A percentile compares a stretch with the other conserved stretches of the same genome.
These are phyloP conservation scores for Catostomus latipinnis DNA, from an alignment of 2,797 vertebrate species.

Conservation along the genomic window DNA sequence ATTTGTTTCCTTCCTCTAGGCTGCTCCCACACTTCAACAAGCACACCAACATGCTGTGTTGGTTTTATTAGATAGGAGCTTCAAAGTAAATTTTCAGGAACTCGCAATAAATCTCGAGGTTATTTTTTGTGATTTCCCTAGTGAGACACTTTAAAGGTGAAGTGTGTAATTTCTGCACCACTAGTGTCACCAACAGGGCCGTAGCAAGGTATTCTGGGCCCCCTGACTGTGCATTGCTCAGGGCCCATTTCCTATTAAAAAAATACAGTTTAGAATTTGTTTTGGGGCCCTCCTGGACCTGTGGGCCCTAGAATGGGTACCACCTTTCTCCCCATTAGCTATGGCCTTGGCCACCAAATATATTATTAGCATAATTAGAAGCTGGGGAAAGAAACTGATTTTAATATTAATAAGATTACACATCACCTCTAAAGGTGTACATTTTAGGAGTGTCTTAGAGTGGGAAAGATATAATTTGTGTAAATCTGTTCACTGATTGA, in stretches of 20 bases:
- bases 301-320: too few relatives aligned
- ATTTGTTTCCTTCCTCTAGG: neutral
- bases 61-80: constrained; percentile 8
- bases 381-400: too few relatives aligned
- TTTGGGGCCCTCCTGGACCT: too few relatives aligned
- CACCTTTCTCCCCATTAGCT: too few relatives aligned
- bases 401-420: neutral
- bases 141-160: neutral
- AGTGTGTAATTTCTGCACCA: neutral
- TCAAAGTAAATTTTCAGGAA: constrained; percentile 10
- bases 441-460: neutral
- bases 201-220: too few relatives aligned
- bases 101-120: neutral
- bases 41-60: neutral
- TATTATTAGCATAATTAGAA: neutral
- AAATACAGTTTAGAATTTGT: too few relatives aligned
- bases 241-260: too few relatives aligned
- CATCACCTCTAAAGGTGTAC: neutral
- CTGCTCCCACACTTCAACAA: neutral
- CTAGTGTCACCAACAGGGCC: neutral
- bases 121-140: neutral
- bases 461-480: neutral
- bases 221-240: too few relatives aligned
- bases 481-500: neutral
- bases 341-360: neutral